phyloP scores from a whole-genome alignment of 2,888 invertebrate species.

The Trachelus stipa region DNA sequence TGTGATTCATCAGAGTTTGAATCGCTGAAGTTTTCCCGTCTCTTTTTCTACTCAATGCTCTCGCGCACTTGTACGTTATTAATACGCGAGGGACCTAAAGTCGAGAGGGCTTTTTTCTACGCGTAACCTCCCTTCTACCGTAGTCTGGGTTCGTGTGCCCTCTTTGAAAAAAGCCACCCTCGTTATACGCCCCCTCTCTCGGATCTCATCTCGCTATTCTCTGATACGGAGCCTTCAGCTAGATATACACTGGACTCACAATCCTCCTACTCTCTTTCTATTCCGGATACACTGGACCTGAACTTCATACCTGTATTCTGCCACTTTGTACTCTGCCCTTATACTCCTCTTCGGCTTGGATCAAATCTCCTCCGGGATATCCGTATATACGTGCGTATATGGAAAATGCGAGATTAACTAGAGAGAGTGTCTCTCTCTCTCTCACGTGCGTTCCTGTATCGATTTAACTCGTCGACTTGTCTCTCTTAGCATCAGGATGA shows the following conservation, averaged over 20 bases:
- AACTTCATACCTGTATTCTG: not conserved
- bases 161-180: constrained; percentile 21
- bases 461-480: not conserved
- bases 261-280: not conserved
- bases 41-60: constrained; percentile 4
- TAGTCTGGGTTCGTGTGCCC: not conserved
- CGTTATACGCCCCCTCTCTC: constrained; percentile 24
- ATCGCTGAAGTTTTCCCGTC: not conserved
- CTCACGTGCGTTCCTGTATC: not conserved
- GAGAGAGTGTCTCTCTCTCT: not conserved
- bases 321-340: not conserved
- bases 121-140: not conserved
- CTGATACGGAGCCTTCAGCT: not conserved
- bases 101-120: not conserved
- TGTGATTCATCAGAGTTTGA: not conserved
- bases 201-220: not conserved
- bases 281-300: not conserved
- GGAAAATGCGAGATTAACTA: not conserved
- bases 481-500: not conserved
- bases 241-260: not conserved
- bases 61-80: constrained; percentile 38
- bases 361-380: not conserved
- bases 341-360: not conserved
- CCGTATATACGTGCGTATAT: not conserved
- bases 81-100: constrained; percentile 35